Evolutionary conservation across 2,797 vertebrate genomes (phyloP).

Genomic region (Xenentodon cancila): DNA sequence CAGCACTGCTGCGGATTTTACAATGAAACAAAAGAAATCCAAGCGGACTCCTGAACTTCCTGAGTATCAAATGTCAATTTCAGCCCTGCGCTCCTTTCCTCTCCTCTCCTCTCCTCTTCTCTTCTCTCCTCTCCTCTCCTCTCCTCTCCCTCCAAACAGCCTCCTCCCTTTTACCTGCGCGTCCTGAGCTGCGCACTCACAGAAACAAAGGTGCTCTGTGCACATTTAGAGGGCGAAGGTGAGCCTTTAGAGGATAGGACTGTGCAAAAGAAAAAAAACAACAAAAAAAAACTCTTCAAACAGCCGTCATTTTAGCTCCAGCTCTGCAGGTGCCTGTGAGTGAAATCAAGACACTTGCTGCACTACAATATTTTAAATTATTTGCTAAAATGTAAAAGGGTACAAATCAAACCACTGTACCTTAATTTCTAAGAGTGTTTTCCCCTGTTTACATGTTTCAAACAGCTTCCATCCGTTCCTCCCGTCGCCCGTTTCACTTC

Average conservation of each 20-base stretch:
- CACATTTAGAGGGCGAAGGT: slow-evolving; percentile 71
- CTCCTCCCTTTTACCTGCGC: slow-evolving; percentile 77
- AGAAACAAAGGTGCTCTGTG: slow-evolving; percentile 52
- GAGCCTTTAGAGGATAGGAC: no score
- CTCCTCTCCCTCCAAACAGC: slow-evolving; percentile 35
- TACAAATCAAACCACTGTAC: no score
- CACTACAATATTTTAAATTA: no score
- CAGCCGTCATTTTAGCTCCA: no score
- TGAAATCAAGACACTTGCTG: no score
- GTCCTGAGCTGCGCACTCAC: slow-evolving; percentile 48
- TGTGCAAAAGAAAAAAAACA: no score
- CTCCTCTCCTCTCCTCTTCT: slow-evolving; percentile 27
- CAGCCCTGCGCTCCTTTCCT: slow-evolving; percentile 61
- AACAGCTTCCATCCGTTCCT: slow-evolving; percentile 28
- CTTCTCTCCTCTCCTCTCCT: slow-evolving; percentile 16
- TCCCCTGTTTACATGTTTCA: not conserved
- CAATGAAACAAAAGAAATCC: slow-evolving; percentile 88
- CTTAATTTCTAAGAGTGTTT: no score
- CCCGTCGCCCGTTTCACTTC: slow-evolving; percentile 39
- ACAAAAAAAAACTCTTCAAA: no score
- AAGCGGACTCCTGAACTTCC: slow-evolving; percentile 84
- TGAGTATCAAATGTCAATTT: slow-evolving; percentile 87
- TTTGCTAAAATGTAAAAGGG: no score
- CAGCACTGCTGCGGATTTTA: slow-evolving; percentile 73
- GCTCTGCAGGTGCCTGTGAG: no score